Base-by-base conservation (phyloP, 2,797 vertebrate species). In the Petrocephalus schoutedeni region DNA sequence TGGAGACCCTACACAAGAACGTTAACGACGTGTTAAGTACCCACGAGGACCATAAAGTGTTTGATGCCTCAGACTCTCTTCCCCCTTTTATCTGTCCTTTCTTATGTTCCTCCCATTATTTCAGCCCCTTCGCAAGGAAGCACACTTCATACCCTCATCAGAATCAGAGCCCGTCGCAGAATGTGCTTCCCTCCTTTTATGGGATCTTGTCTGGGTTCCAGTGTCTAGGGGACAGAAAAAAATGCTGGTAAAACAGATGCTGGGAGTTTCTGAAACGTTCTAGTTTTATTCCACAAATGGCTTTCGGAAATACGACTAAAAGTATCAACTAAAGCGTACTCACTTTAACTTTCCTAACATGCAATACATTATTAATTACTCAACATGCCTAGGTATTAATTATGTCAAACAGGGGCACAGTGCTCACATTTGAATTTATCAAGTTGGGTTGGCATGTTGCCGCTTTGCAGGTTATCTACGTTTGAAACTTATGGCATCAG, bases 1-100 rank as follows among this genome's bases (percentile, higher is more conserved):
- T 23, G 85, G 85, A 86, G 85, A 86, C 36, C 85, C 85, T 86
- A 32, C 16, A 86, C 8, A 86, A 32, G 21, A 86, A 49, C 59
- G 16, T 14, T n/a, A 8, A 57, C 16, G 2, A 80, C 10, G 8
- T 21, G 8, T 83, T 53, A 83, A 83, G 19, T 49, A 49, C 19
- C 77, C 41, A 49, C 3, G 77, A 83, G 41, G 8, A 6, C 77
- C 41, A 6, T 36, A 58, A 85, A 19, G 32, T 19, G 10, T 57
- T 36, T 57, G 36, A 51, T 67, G 61, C 61, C 16, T 41, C 19
- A 83, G 6, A 12, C 41, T 9, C 8, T 53, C 32, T 53, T 53
- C 21, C 3, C 36, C 3, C 21, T 83, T 53, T 45, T 4, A 82
- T n/a, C 45, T 8, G 3, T 23, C 45, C 9, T 2, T n/a, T 21